Evolutionary conservation across 2,113 vertebrate species (phyloP).

Genomic region (Rhabdornis inornatus): DNA sequence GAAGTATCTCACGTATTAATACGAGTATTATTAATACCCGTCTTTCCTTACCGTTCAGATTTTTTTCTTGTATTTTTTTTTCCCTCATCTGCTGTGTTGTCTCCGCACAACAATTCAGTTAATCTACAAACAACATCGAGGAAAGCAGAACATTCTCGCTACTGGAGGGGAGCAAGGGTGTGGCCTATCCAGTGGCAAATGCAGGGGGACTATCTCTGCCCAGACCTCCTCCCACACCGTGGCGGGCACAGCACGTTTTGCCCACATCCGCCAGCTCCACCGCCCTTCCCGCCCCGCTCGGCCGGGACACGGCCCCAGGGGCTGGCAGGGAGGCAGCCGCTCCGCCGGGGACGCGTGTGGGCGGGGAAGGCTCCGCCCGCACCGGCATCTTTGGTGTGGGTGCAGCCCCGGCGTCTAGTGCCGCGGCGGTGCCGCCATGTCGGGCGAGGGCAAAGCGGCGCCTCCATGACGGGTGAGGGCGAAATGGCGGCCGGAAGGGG

Average conservation of each 20-base stretch:
- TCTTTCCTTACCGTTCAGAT: not conserved
- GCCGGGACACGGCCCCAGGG: too few relatives aligned
- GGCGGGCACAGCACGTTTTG: rapidly evolving
- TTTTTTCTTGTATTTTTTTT: not conserved
- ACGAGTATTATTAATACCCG: not conserved
- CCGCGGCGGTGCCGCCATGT: not conserved
- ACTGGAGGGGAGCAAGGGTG: not conserved
- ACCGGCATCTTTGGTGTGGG: not conserved
- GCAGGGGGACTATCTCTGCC: not conserved
- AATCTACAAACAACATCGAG: not conserved
- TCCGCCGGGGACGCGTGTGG: too few relatives aligned
- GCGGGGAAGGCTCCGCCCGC: not conserved
- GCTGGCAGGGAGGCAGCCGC: too few relatives aligned
- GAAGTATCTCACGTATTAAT: not conserved
- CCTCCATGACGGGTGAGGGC: not conserved
- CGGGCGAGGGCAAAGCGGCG: not conserved
- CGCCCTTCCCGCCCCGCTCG: too few relatives aligned
- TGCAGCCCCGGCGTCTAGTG: not conserved
- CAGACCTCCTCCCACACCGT: not conserved
- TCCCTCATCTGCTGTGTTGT: not conserved
- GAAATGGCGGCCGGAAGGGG: not conserved
- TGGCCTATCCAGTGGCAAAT: not conserved
- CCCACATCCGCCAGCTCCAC: rapidly evolving
- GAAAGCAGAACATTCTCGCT: not conserved
- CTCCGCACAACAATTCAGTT: not conserved